Evolutionary conservation across 1,140 invertebrate species (phyloP).

Genomic region (Lycorma delicatula): DNA sequence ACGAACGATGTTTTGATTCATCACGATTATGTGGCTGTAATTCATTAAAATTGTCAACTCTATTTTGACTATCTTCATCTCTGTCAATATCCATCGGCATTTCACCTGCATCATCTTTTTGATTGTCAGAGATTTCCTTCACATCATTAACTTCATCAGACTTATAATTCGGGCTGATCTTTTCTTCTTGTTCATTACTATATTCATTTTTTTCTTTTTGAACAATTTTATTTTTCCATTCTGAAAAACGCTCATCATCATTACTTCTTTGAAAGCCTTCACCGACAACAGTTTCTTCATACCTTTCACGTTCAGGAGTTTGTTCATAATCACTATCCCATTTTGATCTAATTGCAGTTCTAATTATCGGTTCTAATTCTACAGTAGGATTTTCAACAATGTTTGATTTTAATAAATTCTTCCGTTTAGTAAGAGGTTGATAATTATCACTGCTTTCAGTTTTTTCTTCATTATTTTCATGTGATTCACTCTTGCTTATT

Average conservation of each 20-base stretch:
- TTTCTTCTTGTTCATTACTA: neutral
- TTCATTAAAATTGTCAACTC: neutral
- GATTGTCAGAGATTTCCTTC: neutral
- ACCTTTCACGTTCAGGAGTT: too few relatives aligned
- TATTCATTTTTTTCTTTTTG: neutral
- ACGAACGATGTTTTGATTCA: conserved; percentile 1
- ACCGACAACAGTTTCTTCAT: too few relatives aligned
- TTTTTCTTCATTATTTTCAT: neutral
- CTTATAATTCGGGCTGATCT: neutral
- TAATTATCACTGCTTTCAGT: neutral
- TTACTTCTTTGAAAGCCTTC: too few relatives aligned
- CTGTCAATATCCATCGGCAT: conserved; percentile 12
- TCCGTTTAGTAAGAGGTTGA: neutral
- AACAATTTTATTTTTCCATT: neutral
- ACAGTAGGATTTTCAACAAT: conserved; percentile 1
- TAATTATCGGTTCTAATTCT: conserved; percentile 11
- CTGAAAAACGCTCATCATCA: too few relatives aligned
- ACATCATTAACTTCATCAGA: neutral
- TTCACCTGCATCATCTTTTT: neutral
- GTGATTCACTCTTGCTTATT: too few relatives aligned
- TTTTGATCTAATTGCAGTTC: conserved; percentile 17
- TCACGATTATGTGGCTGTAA: neutral
- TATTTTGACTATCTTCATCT: neutral
- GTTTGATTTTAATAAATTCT: conserved; percentile 7
- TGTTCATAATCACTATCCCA: conserved; percentile 27